Conservation (phyloP, 2,113 vertebrate genomes). For the Datnioides undecimradiatus region DNA sequence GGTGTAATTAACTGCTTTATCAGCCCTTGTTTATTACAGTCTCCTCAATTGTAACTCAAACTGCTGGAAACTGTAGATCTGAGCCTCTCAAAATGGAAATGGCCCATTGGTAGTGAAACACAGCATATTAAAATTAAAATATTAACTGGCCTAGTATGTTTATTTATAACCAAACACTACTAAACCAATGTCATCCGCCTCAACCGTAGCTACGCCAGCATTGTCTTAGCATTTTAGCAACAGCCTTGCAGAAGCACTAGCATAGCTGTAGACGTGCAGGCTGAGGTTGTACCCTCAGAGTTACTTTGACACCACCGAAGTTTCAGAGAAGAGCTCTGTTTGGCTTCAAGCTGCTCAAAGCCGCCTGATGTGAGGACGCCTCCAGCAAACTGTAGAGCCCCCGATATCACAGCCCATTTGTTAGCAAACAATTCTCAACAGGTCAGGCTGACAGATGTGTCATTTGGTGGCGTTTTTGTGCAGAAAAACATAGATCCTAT, state of each 20-base stretch:
- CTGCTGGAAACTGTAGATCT: too few relatives aligned
- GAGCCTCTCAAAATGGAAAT: not conserved
- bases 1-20: not conserved
- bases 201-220: too few relatives aligned
- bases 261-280: not conserved
- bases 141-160: too few relatives aligned
- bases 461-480: not conserved
- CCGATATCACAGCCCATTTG: conserved; percentile 19
- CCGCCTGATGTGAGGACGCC: conserved; percentile 17
- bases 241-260: not conserved
- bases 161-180: too few relatives aligned
- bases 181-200: too few relatives aligned
- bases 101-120: too few relatives aligned
- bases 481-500: conserved; percentile 6
- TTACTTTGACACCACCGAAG: conserved; percentile 8
- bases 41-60: too few relatives aligned
- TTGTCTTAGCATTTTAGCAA: not conserved
- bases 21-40: not conserved
- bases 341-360: conserved; percentile 36
- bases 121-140: too few relatives aligned
- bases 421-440: conserved; percentile 44
- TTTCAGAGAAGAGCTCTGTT: not conserved
- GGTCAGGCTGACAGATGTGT: conserved; percentile 26
- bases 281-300: not conserved
- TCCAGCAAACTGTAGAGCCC: conserved; percentile 42